These are phyloP conservation scores for Carpatolechia fugitivella DNA, from an alignment of 2,888 invertebrate species.

Conservation along the genomic window DNA sequence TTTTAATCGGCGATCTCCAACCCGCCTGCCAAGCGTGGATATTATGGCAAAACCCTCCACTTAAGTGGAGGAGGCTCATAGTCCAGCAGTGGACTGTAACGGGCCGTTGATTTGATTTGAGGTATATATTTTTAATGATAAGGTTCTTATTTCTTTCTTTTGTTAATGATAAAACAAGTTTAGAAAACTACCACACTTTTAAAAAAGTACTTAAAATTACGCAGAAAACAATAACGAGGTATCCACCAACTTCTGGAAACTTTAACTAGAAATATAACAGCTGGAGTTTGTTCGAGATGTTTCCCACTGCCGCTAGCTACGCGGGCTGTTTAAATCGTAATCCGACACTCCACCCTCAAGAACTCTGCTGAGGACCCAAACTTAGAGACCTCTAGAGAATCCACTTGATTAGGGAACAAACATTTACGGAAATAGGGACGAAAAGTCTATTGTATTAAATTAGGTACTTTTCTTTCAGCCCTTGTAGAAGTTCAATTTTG, in stretches of 20 bases:
- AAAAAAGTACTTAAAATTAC: not conserved
- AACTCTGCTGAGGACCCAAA: constrained; percentile 12
- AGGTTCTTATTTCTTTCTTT: too few relatives aligned
- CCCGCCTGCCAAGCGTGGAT: too few relatives aligned
- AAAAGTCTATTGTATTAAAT: not conserved
- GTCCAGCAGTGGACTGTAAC: too few relatives aligned
- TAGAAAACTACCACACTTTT: too few relatives aligned
- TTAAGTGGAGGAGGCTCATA: too few relatives aligned
- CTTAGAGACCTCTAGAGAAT: constrained; percentile 17
- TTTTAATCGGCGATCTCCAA: too few relatives aligned
- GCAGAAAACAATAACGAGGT: not conserved
- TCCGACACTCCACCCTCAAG: constrained; percentile 21
- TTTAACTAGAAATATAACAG: constrained; percentile 13
- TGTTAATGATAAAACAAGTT: too few relatives aligned
- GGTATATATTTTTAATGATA: too few relatives aligned
- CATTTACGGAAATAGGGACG: not conserved
- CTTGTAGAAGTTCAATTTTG: not conserved
- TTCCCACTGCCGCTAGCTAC: constrained; percentile 24
- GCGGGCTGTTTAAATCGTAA: constrained; percentile 33
- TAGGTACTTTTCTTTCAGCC: not conserved
- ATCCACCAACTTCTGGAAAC: not conserved
- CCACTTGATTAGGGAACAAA: constrained; percentile 23
- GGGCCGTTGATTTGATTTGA: too few relatives aligned
- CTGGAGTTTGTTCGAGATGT: constrained; percentile 22
- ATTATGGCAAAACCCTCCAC: too few relatives aligned